These are phyloP conservation scores for Phyllotis vaccarum DNA, from an alignment of 2,797 vertebrate species.

Conservation along the genomic window DNA sequence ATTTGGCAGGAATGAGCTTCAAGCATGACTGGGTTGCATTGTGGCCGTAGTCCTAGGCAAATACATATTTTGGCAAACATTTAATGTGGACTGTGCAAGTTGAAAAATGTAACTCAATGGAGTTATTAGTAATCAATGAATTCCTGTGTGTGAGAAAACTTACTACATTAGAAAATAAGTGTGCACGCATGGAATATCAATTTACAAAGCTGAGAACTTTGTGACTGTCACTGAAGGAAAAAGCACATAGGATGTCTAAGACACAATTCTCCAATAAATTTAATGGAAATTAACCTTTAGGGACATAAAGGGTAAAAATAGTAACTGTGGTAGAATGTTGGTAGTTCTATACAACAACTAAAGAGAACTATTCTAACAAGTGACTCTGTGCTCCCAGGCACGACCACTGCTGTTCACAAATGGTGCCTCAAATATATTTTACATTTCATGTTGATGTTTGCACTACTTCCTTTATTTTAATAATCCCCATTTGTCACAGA, in stretches of 20 bases:
- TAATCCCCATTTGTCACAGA: neutral
- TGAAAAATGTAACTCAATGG: neutral
- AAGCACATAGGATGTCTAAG: neutral
- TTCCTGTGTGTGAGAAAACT: neutral
- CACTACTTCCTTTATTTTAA: neutral
- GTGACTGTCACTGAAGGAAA: neutral
- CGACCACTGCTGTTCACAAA: neutral
- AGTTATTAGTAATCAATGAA: neutral
- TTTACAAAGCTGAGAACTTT: neutral
- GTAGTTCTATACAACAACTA: neutral
- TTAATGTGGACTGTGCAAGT: neutral
- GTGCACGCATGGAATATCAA: neutral
- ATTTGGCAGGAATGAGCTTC: neutral
- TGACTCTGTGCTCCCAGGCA: neutral
- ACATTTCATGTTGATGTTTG: neutral
- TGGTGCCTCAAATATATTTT: neutral
- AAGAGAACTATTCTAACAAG: neutral
- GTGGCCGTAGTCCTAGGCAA: neutral
- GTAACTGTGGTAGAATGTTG: neutral
- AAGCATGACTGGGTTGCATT: neutral
- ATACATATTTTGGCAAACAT: neutral
- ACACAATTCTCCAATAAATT: neutral
- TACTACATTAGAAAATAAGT: neutral
- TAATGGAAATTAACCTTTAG: constrained; percentile 2
- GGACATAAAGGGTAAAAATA: neutral